phyloP scores from a whole-genome alignment of 2,113 vertebrate genomes.

The Zapus hudsonius region DNA sequence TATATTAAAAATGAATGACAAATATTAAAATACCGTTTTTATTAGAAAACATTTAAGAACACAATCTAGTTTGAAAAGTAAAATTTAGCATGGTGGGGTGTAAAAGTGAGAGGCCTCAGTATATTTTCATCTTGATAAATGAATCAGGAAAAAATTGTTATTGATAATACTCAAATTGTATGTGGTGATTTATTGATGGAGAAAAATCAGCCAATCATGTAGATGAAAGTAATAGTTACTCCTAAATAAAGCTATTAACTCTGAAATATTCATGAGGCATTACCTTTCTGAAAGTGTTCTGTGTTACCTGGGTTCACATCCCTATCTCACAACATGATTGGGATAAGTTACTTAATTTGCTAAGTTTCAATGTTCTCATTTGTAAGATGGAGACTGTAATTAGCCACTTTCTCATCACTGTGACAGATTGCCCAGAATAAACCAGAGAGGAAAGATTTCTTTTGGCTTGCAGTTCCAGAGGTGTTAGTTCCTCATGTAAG shows the following conservation, averaged over 20 bases:
- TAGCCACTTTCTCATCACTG: too few relatives aligned
- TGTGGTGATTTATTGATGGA: background rate
- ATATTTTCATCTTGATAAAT: slow-evolving; percentile 8
- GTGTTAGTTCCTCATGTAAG: background rate
- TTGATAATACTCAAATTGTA: slow-evolving; percentile 13
- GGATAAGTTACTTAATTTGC: background rate
- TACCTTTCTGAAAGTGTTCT: background rate
- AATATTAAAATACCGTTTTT: background rate
- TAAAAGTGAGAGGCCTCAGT: background rate
- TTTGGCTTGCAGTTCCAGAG: background rate
- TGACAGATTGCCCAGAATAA: background rate
- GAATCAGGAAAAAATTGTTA: background rate
- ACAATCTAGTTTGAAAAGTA: background rate
- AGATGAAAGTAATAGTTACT: background rate
- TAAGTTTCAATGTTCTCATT: background rate
- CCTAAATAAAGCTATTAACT: background rate
- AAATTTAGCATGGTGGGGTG: slow-evolving; percentile 3
- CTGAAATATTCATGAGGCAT: background rate
- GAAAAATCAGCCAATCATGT: background rate
- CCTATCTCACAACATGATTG: background rate
- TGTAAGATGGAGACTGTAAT: background rate
- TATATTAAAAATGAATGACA: background rate
- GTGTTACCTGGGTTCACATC: background rate
- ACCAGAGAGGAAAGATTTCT: background rate
- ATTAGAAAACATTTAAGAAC: slow-evolving; percentile 14